These are phyloP conservation scores for Borostomias antarcticus DNA, from an alignment of 2,797 vertebrate genomes.

Conservation along the genomic window DNA sequence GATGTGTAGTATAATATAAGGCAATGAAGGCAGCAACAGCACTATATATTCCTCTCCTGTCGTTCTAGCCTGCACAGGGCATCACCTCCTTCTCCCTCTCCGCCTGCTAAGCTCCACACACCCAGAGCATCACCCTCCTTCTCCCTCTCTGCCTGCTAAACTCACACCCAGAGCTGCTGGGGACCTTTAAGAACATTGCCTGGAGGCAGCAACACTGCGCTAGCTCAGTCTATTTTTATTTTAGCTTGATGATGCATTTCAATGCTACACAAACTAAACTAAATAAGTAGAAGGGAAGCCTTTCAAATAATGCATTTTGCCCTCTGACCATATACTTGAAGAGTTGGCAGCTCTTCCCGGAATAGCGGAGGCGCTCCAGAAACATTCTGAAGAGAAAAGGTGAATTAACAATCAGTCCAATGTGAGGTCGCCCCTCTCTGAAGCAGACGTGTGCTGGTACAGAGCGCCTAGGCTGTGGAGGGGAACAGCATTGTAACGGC, in stretches of 20 bases:
- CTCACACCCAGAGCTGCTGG: constrained; percentile 37
- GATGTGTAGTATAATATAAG: constrained; percentile 12
- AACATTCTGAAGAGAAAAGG: constrained; percentile 23
- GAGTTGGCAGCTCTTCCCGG: neutral
- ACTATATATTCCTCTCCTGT: neutral
- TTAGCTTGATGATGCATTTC: constrained; percentile 39
- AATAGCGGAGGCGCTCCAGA: constrained; percentile 8
- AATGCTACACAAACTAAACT: constrained; percentile 24
- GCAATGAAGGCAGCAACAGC: constrained; percentile 1
- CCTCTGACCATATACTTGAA: constrained; percentile 17
- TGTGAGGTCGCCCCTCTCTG: neutral
- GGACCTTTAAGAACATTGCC: constrained; percentile 49
- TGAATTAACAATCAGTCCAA: constrained; percentile 16
- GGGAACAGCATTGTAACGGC: neutral
- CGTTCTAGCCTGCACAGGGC: constrained; percentile 16
- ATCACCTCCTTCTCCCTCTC: no score
- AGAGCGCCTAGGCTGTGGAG: neutral
- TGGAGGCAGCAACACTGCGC: constrained; percentile 42
- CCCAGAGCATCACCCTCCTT: constrained; percentile 33
- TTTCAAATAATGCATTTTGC: neutral
- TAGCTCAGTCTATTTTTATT: constrained; percentile 45
- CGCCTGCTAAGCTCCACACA: constrained; percentile 30
- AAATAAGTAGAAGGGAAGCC: neutral
- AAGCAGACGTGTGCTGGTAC: constrained; percentile 1
- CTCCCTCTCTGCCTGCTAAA: constrained; percentile 25